Evolutionary conservation across 2,888 invertebrate species (phyloP).

Genomic region (Bugulina stolonifera): DNA sequence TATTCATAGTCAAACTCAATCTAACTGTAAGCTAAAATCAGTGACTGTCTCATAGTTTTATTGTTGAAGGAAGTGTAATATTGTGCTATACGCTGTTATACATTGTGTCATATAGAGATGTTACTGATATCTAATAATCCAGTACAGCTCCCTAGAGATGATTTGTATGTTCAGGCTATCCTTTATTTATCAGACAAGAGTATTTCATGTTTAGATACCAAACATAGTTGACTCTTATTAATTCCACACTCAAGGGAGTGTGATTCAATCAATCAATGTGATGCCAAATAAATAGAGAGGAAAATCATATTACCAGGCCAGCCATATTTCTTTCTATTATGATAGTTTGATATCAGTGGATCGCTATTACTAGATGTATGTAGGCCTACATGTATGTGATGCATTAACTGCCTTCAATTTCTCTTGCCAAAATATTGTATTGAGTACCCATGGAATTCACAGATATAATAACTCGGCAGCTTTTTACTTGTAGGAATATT

Average conservation of each 20-base stretch:
- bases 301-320: too few relatives aligned
- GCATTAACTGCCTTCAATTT: too few relatives aligned
- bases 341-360: too few relatives aligned
- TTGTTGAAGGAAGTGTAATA: neutral
- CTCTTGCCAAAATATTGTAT: too few relatives aligned
- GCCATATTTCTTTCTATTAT: too few relatives aligned
- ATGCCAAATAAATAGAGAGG: too few relatives aligned
- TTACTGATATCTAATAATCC: neutral
- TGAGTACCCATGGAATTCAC: too few relatives aligned
- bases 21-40: neutral
- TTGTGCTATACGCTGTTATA: too few relatives aligned
- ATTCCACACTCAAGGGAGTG: neutral
- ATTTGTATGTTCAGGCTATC: neutral
- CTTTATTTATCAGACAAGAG: neutral
- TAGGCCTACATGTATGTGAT: too few relatives aligned
- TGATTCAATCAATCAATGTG: slow-evolving; percentile 20
- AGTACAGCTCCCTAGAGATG: neutral
- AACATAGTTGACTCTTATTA: slow-evolving; percentile 10
- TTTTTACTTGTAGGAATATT: slow-evolving; percentile 53
- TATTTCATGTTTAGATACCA: neutral
- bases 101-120: neutral
- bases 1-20: neutral
- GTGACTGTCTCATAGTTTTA: neutral
- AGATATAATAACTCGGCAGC: too few relatives aligned
- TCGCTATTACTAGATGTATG: too few relatives aligned